phyloP scores from a whole-genome alignment of 2,888 invertebrate genomes.

The Aphidoletes aphidimyza region DNA sequence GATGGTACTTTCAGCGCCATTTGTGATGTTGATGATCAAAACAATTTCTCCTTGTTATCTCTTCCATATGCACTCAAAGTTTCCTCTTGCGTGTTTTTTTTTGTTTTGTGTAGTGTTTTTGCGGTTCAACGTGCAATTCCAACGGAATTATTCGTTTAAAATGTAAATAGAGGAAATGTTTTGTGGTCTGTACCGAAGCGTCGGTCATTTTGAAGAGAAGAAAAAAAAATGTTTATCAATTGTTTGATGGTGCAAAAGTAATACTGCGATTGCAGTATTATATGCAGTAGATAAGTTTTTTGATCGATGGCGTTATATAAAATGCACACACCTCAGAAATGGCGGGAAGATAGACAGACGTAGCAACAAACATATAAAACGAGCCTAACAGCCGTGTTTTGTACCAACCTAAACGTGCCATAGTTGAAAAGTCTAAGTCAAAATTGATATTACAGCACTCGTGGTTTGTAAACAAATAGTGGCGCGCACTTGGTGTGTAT shows the following conservation, averaged over 20 bases:
- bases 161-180: constrained; percentile 34
- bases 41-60: not conserved
- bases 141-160: not conserved
- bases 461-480: constrained; percentile 13
- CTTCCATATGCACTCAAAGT: not conserved
- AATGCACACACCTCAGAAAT: not conserved
- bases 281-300: constrained; percentile 48
- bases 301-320: constrained; percentile 49
- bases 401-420: not conserved
- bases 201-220: not conserved
- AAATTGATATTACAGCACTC: constrained; percentile 25
- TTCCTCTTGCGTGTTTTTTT: not conserved
- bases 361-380: not conserved
- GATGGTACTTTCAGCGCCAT: constrained; percentile 41
- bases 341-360: not conserved
- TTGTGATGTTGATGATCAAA: not conserved
- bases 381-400: not conserved
- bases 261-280: not conserved
- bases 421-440: constrained; percentile 45
- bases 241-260: constrained; percentile 14
- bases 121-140: constrained; percentile 13
- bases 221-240: constrained; percentile 16
- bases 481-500: not conserved
- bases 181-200: not conserved
- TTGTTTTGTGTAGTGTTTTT: not conserved